Evolutionary conservation across 2,113 vertebrate genomes (phyloP).

Genomic region (Struthidea cinerea): DNA sequence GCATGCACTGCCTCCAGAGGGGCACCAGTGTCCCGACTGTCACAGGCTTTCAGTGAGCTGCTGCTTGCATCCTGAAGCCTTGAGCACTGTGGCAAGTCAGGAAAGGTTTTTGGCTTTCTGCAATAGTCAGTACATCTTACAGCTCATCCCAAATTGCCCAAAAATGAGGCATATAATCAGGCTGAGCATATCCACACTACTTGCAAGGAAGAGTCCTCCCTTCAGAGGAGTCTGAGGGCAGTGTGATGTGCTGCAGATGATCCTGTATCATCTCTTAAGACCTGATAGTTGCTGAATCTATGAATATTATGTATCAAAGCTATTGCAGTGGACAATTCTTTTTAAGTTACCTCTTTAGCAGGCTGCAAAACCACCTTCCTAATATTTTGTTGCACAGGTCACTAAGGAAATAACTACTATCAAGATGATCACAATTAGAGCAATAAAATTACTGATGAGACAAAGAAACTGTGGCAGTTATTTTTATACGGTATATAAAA

Average conservation of each 20-base stretch:
- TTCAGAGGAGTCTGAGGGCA: neutral
- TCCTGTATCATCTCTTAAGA: neutral
- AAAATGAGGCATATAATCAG: neutral
- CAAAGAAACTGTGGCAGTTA: neutral
- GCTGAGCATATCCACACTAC: neutral
- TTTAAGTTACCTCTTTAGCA: neutral
- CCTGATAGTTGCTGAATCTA: neutral
- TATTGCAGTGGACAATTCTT: neutral
- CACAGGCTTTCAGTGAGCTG: neutral
- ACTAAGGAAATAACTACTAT: conserved; percentile 15
- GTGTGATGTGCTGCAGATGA: neutral
- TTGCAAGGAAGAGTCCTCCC: neutral
- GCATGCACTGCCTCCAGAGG: rapidly evolving
- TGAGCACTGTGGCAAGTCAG: neutral
- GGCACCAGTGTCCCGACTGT: neutral
- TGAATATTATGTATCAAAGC: neutral
- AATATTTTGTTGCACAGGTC: conserved; percentile 9
- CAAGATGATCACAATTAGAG: conserved; percentile 10
- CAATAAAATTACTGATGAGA: conserved; percentile 36
- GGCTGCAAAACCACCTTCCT: neutral
- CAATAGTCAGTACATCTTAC: neutral
- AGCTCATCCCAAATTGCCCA: neutral
- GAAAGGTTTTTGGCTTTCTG: neutral
- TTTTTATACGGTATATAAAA: conserved; percentile 37
- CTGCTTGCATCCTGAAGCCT: neutral